Evolutionary conservation across 64 coral and sea anemone genomes (phyloP).

Genomic region (Pachyseris speciosa): DNA sequence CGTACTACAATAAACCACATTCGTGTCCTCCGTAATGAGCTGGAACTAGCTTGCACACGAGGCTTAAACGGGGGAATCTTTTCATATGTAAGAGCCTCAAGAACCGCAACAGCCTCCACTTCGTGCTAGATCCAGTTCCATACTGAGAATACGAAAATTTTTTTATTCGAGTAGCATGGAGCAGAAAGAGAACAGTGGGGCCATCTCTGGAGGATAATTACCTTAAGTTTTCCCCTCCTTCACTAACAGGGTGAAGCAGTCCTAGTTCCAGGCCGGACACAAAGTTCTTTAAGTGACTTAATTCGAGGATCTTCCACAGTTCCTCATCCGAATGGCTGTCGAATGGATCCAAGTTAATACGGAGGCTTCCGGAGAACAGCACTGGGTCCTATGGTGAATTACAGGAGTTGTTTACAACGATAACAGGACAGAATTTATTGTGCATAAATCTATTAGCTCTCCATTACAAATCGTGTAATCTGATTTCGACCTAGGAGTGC

Average conservation of each 20-base stretch:
- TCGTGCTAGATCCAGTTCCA: no score
- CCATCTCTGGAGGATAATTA: neutral
- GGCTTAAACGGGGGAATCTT: no score
- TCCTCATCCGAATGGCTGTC: conserved; percentile 67
- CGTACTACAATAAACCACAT: no score
- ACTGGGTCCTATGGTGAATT: conserved; percentile 45
- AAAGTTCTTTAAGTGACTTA: conserved; percentile 70
- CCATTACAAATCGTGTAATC: no score
- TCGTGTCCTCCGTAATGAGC: no score
- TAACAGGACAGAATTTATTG: no score
- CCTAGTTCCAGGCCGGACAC: conserved; percentile 64
- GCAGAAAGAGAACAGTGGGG: neutral
- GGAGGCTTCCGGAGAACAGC: conserved; percentile 75
- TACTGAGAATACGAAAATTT: no score
- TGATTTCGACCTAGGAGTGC: no score
- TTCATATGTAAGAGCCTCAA: no score
- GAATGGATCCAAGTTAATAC: conserved; percentile 88
- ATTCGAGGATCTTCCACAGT: conserved; percentile 71
- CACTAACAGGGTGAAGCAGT: conserved; percentile 39
- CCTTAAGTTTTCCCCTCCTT: conserved; percentile 88
- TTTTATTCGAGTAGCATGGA: neutral
- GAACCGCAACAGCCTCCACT: no score
- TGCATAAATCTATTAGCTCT: no score
- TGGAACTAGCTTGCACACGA: no score
- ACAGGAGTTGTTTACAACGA: neutral